A percentile compares a stretch with the other conserved stretches of the same genome.
phyloP scores from a whole-genome alignment of 2,797 vertebrate species.

The Tamandua tetradactyla region DNA sequence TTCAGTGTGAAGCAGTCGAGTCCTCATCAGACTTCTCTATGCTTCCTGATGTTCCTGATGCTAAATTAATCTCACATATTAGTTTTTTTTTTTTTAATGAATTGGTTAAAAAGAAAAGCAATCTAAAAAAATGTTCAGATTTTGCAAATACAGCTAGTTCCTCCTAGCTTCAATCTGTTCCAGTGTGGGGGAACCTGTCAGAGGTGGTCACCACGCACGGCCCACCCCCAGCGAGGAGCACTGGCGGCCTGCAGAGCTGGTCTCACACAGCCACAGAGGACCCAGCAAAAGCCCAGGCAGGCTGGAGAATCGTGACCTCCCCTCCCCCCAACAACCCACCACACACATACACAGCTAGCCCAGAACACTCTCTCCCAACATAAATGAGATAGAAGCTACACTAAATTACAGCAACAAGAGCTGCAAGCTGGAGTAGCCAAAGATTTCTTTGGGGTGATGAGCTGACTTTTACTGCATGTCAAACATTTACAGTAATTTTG shows the following conservation, averaged over 20 bases:
- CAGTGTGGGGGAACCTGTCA: constrained; percentile 79
- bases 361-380: constrained; percentile 87
- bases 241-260: constrained; percentile 78
- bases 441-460: constrained; percentile 84
- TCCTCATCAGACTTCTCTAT: constrained; percentile 73
- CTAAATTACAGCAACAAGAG: constrained; percentile 85
- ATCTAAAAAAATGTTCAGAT: constrained; percentile 70
- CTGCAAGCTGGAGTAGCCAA: constrained; percentile 89
- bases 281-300: constrained; percentile 85
- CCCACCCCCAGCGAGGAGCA: no score
- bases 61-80: constrained; percentile 70
- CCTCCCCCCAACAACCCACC: constrained; percentile 74
- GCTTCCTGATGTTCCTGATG: constrained; percentile 76
- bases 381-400: constrained; percentile 86
- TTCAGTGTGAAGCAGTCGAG: constrained; percentile 73
- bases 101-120: constrained; percentile 74
- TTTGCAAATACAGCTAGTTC: constrained; percentile 82
- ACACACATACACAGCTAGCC: constrained; percentile 82
- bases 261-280: constrained; percentile 86
- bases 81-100: constrained; percentile 68
- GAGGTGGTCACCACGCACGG: constrained; percentile 75
- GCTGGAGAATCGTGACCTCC: constrained; percentile 74
- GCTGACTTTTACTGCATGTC: constrained; percentile 74
- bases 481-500: constrained; percentile 57
- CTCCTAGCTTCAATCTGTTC: constrained; percentile 81